Conservation (phyloP, 2,113 vertebrate genomes). For the Prietella phreatophila region DNA sequence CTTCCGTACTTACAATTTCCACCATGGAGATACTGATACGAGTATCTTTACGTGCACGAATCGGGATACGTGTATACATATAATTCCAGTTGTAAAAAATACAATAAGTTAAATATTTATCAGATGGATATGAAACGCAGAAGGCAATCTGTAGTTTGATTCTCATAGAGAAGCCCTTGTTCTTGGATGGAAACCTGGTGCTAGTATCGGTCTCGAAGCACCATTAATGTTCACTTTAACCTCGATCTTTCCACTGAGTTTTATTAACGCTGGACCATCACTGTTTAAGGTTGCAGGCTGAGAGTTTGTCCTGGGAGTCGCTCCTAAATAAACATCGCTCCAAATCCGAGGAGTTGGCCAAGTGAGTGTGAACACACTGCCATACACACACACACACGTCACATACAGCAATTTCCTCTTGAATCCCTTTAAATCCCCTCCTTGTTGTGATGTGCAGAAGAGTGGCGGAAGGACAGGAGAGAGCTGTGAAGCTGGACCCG, state of each 20-base stretch:
- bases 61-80: too few relatives aligned
- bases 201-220: not conserved
- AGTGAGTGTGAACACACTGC: constrained; percentile 52
- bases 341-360: constrained; percentile 68
- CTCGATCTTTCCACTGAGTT: not conserved
- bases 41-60: not conserved
- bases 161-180: too few relatives aligned
- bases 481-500: constrained; percentile 57
- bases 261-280: not conserved
- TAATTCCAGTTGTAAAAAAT: too few relatives aligned
- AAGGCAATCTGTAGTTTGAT: too few relatives aligned
- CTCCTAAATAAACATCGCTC: constrained; percentile 69
- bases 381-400: not conserved
- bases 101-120: too few relatives aligned
- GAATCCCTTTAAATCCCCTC: not conserved
- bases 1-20: not conserved
- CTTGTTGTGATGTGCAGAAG: constrained; percentile 56
- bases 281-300: constrained; percentile 67
- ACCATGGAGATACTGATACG: not conserved
- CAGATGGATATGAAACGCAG: too few relatives aligned
- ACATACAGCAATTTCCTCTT: not conserved
- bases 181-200: too few relatives aligned
- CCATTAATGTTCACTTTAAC: not conserved
- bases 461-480: constrained; percentile 62
- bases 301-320: constrained; percentile 70